Conservation (phyloP, 1,140 invertebrate species). For the Drosophila yakuba region DNA sequence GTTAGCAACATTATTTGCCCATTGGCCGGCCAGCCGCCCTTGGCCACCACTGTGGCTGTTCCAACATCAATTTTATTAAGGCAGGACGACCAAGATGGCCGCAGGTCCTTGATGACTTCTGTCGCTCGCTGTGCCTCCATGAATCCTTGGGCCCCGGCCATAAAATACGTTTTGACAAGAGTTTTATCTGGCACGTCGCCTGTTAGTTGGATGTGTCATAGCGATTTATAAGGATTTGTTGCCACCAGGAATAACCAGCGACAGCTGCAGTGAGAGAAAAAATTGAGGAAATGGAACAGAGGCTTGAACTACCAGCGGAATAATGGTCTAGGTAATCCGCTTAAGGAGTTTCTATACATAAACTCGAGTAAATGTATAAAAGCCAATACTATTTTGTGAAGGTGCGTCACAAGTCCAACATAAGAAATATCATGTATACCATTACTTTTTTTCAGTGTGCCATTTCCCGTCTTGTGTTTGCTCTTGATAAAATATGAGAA, state of each 20-base stretch:
- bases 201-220: conserved; percentile 54
- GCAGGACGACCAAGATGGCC: conserved; percentile 17
- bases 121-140: conserved; percentile 11
- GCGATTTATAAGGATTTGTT: conserved; percentile 79
- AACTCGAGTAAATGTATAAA: not conserved
- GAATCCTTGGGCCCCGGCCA: conserved; percentile 48
- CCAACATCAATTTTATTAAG: conserved; percentile 37
- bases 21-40: conserved; percentile 37
- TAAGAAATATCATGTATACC: not conserved
- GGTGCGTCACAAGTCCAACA: too few relatives aligned
- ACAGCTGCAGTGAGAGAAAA: conserved; percentile 26
- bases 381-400: too few relatives aligned
- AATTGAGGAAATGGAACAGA: not conserved
- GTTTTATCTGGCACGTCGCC: conserved; percentile 77
- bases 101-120: conserved; percentile 56
- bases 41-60: conserved; percentile 9
- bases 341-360: not conserved
- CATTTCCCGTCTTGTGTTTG: not conserved
- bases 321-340: not conserved
- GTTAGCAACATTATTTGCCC: conserved; percentile 75
- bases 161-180: conserved; percentile 80
- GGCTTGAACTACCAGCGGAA: not conserved
- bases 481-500: conserved; percentile 44
- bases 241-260: conserved; percentile 48
- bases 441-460: conserved; percentile 15